A percentile compares a stretch with the other conserved stretches of the same genome.
Conservation (phyloP, 92 coral and sea anemone species). For the Galaxea fascicularis region DNA sequence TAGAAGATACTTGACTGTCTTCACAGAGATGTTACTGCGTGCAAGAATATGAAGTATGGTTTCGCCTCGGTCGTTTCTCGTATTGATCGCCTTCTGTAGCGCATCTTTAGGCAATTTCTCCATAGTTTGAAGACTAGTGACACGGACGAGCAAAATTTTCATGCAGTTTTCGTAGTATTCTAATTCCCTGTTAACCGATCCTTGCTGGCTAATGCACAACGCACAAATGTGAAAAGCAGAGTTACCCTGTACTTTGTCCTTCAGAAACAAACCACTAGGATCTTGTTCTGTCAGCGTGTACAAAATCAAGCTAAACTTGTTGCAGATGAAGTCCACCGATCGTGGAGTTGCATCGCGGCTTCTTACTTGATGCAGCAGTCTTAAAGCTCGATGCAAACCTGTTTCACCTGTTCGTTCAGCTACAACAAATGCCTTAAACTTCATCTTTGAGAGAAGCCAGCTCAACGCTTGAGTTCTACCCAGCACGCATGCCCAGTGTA, state of each 20-base stretch:
- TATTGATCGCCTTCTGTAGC: slow-evolving; percentile 31
- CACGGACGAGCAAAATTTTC: slow-evolving; percentile 52
- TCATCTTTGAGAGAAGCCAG: slow-evolving; percentile 77
- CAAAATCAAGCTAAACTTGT: slow-evolving; percentile 41
- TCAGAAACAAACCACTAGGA: slow-evolving; percentile 38
- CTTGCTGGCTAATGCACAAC: slow-evolving; percentile 48
- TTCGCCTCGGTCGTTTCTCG: slow-evolving; percentile 49
- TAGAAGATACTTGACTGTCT: slow-evolving; percentile 52
- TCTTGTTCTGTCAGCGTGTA: slow-evolving; percentile 53
- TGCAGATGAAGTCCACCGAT: slow-evolving; percentile 45
- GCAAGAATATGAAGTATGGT: slow-evolving; percentile 69
- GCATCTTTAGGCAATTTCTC: slow-evolving; percentile 29
- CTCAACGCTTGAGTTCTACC: slow-evolving; percentile 75
- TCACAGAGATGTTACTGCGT: slow-evolving; percentile 50
- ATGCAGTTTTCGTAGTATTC: slow-evolving; percentile 69
- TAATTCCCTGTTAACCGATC: slow-evolving; percentile 43
- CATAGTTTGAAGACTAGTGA: slow-evolving; percentile 12
- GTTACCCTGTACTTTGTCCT: slow-evolving; percentile 62
- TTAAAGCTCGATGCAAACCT: slow-evolving; percentile 63
- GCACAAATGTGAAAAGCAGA: slow-evolving; percentile 67
- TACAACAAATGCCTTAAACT: slow-evolving; percentile 58
- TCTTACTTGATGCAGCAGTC: slow-evolving; percentile 44
- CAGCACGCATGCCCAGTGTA: slow-evolving; percentile 88
- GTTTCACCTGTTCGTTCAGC: slow-evolving; percentile 70
- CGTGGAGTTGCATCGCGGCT: slow-evolving; percentile 52